Evolutionary conservation across 1,140 invertebrate species (phyloP).

Genomic region (Bombyx mori): ASM3026992v2 NC_085115.1:16646501-16647000

Average conservation of each 20-base stretch:
- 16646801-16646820: conserved; percentile 37
- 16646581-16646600: too few species aligned
- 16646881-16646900: conserved; percentile 63
- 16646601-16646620: too few species aligned
- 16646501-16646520: too few species aligned
- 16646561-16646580: too few species aligned
- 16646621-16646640: too few species aligned
- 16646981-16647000: conserved; percentile 18
- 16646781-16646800: too few species aligned
- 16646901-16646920: conserved; percentile 63
- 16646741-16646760: too few species aligned
- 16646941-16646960: conserved; percentile 47
- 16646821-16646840: conserved; percentile 54
- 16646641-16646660: too few species aligned
- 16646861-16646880: conserved; percentile 33
- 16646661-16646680: neutral
- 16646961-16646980: conserved; percentile 19
- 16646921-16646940: conserved; percentile 45
- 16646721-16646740: neutral
- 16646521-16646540: too few species aligned
- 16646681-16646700: conserved; percentile 4
- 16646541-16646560: too few species aligned
- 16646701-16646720: conserved; percentile 8
- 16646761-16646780: too few species aligned
- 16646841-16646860: conserved; percentile 30